Evolutionary conservation across 2,888 invertebrate species (phyloP).

Genomic region (Antitype chi): DNA sequence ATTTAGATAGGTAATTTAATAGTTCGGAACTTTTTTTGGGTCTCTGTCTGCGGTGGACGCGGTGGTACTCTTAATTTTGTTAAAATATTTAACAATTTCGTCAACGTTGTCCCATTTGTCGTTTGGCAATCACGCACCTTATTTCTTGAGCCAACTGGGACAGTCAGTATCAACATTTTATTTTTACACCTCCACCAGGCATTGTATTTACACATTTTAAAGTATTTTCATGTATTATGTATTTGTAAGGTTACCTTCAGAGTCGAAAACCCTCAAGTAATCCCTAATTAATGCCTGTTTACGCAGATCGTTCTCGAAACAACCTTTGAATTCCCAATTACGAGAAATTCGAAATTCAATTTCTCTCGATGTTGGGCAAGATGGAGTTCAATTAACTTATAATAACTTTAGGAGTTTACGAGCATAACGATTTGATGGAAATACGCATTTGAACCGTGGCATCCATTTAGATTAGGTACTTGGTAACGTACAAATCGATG

Average conservation of each 20-base stretch:
- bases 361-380: slow-evolving; percentile 66
- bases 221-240: slow-evolving; percentile 22
- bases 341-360: slow-evolving; percentile 69
- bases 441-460: slow-evolving; percentile 54
- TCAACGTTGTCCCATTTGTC: slow-evolving; percentile 53
- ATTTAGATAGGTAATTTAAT: slow-evolving; percentile 1
- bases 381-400: slow-evolving; percentile 72
- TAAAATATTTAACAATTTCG: slow-evolving; percentile 50
- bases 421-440: slow-evolving; percentile 61
- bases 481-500: slow-evolving; percentile 51
- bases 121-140: slow-evolving; percentile 64
- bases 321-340: slow-evolving; percentile 67
- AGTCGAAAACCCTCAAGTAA: slow-evolving; percentile 54
- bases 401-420: slow-evolving; percentile 67
- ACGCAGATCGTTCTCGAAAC: slow-evolving; percentile 59
- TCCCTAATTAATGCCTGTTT: slow-evolving; percentile 62
- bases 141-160: slow-evolving; percentile 64
- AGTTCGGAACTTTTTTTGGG: slow-evolving; percentile 9
- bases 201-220: slow-evolving; percentile 43
- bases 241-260: slow-evolving; percentile 35
- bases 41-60: not conserved
- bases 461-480: slow-evolving; percentile 59
- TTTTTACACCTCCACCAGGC: slow-evolving; percentile 56
- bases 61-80: slow-evolving; percentile 7
- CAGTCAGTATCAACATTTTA: slow-evolving; percentile 62